A percentile compares a stretch with the other conserved stretches of the same genome.
Conservation (phyloP, 2,797 vertebrate genomes). For the Cottoperca gobio region DNA sequence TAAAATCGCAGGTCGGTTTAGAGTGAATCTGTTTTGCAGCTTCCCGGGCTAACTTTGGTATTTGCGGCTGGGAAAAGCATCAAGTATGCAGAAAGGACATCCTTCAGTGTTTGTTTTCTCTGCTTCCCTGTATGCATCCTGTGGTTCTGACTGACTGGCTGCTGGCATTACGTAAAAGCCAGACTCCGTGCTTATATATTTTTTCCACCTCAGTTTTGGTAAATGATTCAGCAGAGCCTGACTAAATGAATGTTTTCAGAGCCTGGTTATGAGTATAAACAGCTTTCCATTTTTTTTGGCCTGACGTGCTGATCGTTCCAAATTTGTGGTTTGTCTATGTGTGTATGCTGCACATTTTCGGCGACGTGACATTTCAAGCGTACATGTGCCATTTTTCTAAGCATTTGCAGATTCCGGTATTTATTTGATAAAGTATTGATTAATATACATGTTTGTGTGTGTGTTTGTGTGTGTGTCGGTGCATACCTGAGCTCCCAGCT, state of each 20-base stretch:
- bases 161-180: slow-evolving; percentile 77
- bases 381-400: slow-evolving; percentile 29
- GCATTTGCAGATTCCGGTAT: slow-evolving; percentile 11
- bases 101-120: slow-evolving; percentile 80
- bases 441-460: background rate
- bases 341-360: slow-evolving; percentile 44
- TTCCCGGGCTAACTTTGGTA: slow-evolving; percentile 69
- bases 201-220: slow-evolving; percentile 75
- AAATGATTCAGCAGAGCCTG: slow-evolving; percentile 79
- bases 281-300: slow-evolving; percentile 48
- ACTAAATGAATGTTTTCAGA: slow-evolving; percentile 72
- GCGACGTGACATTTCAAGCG: slow-evolving; percentile 30
- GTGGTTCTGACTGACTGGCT: slow-evolving; percentile 73
- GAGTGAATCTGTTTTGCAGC: slow-evolving; percentile 79
- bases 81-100: slow-evolving; percentile 80
- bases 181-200: slow-evolving; percentile 71
- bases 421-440: slow-evolving; percentile 17
- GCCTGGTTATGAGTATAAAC: slow-evolving; percentile 65
- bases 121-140: slow-evolving; percentile 74
- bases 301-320: slow-evolving; percentile 41
- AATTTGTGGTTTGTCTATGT: slow-evolving; percentile 48
- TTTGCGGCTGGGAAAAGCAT: slow-evolving; percentile 82
- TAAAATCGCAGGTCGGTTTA: slow-evolving; percentile 71
- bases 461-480: slow-evolving; percentile 8
- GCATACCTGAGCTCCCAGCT: slow-evolving; percentile 61